A percentile compares a stretch with the other conserved stretches of the same genome.
Evolutionary conservation across 1,140 invertebrate genomes (phyloP).

Genomic region (Periplaneta americana): DNA sequence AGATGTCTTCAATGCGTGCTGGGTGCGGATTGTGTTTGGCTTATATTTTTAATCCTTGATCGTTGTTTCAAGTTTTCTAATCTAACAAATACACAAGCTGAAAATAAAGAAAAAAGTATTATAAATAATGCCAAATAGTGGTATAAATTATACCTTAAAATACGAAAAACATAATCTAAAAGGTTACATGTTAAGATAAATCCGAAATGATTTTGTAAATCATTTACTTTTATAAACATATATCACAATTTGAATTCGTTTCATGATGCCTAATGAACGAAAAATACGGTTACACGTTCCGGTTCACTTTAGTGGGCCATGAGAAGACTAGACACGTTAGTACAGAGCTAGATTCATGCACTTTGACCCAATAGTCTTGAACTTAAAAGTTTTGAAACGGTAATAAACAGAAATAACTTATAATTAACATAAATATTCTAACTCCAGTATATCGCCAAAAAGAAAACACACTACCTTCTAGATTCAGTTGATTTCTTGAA

Average conservation of each 20-base stretch:
- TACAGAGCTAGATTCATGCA: neutral
- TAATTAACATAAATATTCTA: neutral
- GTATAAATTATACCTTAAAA: neutral
- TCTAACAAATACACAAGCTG: constrained; percentile 78
- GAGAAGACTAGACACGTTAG: neutral
- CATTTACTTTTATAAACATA: neutral
- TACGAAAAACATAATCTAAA: neutral
- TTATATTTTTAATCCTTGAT: constrained; percentile 30
- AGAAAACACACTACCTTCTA: neutral
- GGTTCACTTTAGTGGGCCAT: neutral
- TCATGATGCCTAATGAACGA: neutral
- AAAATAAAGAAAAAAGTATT: constrained; percentile 38
- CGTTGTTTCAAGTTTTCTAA: constrained; percentile 43
- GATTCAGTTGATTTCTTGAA: neutral
- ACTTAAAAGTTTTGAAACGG: neutral
- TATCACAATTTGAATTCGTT: neutral
- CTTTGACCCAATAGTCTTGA: neutral
- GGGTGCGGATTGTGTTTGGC: constrained; percentile 65
- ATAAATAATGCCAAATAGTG: neutral
- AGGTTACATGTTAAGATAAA: too few relatives aligned
- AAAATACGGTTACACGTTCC: neutral
- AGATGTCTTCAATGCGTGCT: constrained; percentile 89
- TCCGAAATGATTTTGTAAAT: neutral
- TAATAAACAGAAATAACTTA: neutral
- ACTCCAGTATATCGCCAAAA: neutral